Evolutionary conservation across 2,888 invertebrate genomes (phyloP).

Genomic region (Heteromurus nitidus): DNA sequence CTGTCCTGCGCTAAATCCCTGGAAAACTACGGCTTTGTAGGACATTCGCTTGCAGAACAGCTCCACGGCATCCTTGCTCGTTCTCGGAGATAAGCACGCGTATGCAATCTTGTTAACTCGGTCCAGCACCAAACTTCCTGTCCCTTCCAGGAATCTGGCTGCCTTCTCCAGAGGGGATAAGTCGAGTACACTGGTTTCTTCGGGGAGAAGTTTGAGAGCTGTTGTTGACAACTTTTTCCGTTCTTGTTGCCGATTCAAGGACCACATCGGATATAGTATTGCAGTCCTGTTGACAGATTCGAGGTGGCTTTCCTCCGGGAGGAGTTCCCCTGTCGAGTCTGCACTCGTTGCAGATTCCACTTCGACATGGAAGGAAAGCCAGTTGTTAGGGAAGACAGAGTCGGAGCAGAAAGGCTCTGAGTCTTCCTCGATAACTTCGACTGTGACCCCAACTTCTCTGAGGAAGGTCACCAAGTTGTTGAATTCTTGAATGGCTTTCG

Average conservation of each 20-base stretch:
- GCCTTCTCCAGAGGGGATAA: constrained; percentile 64
- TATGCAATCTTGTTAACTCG: constrained; percentile 61
- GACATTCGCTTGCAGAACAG: constrained; percentile 61
- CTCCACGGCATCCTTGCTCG: constrained; percentile 55
- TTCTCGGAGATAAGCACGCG: constrained; percentile 66
- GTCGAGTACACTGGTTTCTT: constrained; percentile 43
- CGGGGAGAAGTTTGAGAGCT: constrained; percentile 38
- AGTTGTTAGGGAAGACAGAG: constrained; percentile 71
- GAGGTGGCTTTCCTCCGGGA: neutral
- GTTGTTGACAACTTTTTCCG: constrained; percentile 30
- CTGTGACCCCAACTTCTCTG: constrained; percentile 45
- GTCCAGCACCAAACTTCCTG: constrained; percentile 70
- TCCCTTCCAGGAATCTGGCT: constrained; percentile 69
- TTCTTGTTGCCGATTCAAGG: constrained; percentile 64
- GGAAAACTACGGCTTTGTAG: constrained; percentile 61
- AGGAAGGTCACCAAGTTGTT: constrained; percentile 59
- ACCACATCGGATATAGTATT: constrained; percentile 69
- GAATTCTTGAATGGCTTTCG: constrained; percentile 66
- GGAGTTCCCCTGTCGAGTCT: neutral
- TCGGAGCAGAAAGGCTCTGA: constrained; percentile 62
- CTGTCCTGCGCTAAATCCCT: constrained; percentile 56
- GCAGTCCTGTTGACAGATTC: constrained; percentile 25
- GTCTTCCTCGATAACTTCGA: constrained; percentile 62
- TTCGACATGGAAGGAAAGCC: constrained; percentile 64
- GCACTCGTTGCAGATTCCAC: neutral